phyloP scores from a whole-genome alignment of 1,140 invertebrate genomes.

The Lepidurus apus region DNA sequence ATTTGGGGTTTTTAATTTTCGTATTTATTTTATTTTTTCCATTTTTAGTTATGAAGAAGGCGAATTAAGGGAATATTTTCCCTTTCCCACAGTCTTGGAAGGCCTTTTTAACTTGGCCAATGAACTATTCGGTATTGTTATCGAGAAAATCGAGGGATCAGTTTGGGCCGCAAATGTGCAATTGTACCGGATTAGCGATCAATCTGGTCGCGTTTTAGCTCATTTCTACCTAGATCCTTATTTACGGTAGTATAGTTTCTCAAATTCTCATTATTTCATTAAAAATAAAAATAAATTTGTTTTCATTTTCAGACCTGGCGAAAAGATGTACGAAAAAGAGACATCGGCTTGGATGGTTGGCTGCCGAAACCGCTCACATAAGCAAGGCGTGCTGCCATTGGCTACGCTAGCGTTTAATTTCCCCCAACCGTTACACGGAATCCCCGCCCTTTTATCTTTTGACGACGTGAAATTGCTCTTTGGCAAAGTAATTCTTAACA shows the following conservation, averaged over 20 bases:
- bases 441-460: conserved; percentile 66
- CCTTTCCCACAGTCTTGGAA: conserved; percentile 66
- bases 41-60: conserved; percentile 39
- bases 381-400: conserved; percentile 58
- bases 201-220: conserved; percentile 59
- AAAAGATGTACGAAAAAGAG: conserved; percentile 55
- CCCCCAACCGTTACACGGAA: conserved; percentile 51
- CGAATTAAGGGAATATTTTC: conserved; percentile 73
- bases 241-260: conserved; percentile 48
- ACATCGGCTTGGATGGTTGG: conserved; percentile 62
- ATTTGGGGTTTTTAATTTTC: neutral
- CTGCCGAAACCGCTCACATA: conserved; percentile 57
- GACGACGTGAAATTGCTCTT: conserved; percentile 70
- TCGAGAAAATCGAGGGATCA: conserved; percentile 56
- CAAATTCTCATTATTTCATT: neutral
- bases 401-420: conserved; percentile 80
- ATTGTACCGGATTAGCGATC: conserved; percentile 74
- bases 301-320: conserved; percentile 40
- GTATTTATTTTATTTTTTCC: conserved; percentile 16
- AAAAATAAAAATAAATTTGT: neutral
- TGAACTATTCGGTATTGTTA: conserved; percentile 73
- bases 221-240: conserved; percentile 81
- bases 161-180: conserved; percentile 80
- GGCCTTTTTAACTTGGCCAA: conserved; percentile 69
- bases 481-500: conserved; percentile 64